Evolutionary conservation across 1,140 invertebrate species (phyloP), one percentile per base, ranked within the genome.

Genomic region (Dreissena polymorpha): DNA sequence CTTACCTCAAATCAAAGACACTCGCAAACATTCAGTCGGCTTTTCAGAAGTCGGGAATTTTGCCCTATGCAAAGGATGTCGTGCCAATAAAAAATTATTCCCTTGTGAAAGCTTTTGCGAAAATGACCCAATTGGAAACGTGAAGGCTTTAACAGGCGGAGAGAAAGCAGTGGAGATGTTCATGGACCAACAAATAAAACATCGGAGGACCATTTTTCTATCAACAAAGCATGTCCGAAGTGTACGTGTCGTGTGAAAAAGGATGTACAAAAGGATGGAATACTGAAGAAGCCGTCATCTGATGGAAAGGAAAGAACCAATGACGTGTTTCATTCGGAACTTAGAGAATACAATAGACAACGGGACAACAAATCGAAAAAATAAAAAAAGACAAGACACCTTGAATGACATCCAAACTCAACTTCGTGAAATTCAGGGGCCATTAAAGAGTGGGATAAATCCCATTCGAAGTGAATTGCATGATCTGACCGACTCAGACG

Each of bases 41-140:
- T 14, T 73, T 74, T 25, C 18, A 21, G 18, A 82, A 82, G 51
- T 51, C 68, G 8, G 79, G 71, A 8, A 74, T 82, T 16, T 74
- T 49, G n/a, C 79, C 68, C 12, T 55, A 67, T 29, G 18, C 51
- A 23, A 55, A 69, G 5, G 51, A 23, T 3, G 64, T n/a, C 0
- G 25, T 68, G 18, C 0, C 75, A 2, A 16, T 25, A 27, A 21
- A 76, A 50, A 39, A 65, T 25, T 76, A 13, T 50, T 78, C n/a
- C 75, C 75, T 51, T 78, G 75, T 55, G 65, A 68, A 39, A 53
- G 39, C 49, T 78, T 68, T 55, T 67, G 64, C 23, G 64, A 78
- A 50, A 49, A 76, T 7, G n/a, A 78, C 12, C 75, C 75, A 3
- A 25, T 78, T 10, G 49, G 53, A 6, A 78, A 78, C 51, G 65